phyloP scores from a whole-genome alignment of 53 echinoderm and acorn worm genomes.

The Astropecten irregularis region DNA sequence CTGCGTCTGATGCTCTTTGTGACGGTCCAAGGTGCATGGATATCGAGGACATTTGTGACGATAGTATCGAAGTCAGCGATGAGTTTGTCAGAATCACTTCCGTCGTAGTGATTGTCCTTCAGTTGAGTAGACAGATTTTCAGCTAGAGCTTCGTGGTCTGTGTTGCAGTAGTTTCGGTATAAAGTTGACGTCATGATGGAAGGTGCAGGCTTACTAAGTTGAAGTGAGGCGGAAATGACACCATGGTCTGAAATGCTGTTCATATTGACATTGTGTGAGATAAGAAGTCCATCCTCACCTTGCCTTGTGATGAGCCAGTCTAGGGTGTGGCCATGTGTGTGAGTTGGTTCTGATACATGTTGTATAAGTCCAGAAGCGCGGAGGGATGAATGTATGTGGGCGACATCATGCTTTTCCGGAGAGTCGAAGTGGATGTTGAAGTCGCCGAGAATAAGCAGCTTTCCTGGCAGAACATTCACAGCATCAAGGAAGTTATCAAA shows the following conservation, averaged over 20 bases:
- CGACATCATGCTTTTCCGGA: not conserved
- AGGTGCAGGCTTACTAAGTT: not conserved
- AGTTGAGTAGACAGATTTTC: slow-evolving; percentile 10
- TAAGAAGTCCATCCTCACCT: not conserved
- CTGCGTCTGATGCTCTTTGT: not conserved
- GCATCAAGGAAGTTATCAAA: slow-evolving; percentile 6
- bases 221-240: not conserved
- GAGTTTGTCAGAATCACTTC: not conserved
- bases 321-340: not conserved
- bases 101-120: not conserved
- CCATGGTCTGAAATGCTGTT: slow-evolving; percentile 7
- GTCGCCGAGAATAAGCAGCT: not conserved
- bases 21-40: not conserved
- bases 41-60: not conserved
- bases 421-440: slow-evolving; percentile 27
- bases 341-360: not conserved
- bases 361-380: slow-evolving; percentile 2
- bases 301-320: not conserved
- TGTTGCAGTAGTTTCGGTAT: not conserved
- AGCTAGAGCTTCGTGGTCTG: not conserved
- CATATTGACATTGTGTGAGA: not conserved
- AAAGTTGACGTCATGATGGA: not conserved
- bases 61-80: slow-evolving; percentile 5
- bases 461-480: not conserved
- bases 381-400: not conserved